Evolutionary conservation across 1,140 invertebrate genomes (phyloP), one percentile per base, ranked within the genome.

Genomic region (Drosophila tristis): DNA sequence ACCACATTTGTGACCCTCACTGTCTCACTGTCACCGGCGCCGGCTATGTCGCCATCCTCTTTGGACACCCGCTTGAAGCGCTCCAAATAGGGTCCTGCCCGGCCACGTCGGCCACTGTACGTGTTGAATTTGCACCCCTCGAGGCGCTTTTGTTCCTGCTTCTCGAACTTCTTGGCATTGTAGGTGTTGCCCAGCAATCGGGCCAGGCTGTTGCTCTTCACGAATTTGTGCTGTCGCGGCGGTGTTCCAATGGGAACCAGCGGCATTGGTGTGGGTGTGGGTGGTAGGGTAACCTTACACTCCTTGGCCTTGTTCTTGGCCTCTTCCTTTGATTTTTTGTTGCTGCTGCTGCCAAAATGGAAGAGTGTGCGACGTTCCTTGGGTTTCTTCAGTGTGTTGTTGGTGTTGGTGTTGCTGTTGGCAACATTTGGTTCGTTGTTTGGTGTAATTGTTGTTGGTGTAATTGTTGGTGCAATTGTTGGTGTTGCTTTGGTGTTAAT

Each of bases 151-250:
- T 91, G 81, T 45, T 91, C 82, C 48, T 91, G 77, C 11, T 86
- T 82, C 63, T 92, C 91, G 39, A 91, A 91, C 60, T 92, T 92
- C 54, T 90, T 90, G n/a, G 90, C 87, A 61, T 90, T 91, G 64
- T 92, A 92, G 3, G 90, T 92, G 57, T 92, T 91, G 29, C 91
- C 91, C 59, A 92, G 73, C 29, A 92, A 35, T 7, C 91, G 77
- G 1, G 90, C 90, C 39, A 92, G 71, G 45, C 90, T 91, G 53
- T 78, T 90, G 64, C 82, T 90, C 71, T 91, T 91, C 5, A 87
- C 85, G 16, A 91, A 91, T 64, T 91, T 91, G 64, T 91, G 85
- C 49, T 86, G 87, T 4, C 87, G 66, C 15, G 82, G 90, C 9
- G 90, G 85, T 15, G 90, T 91, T n/a, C 80, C 81, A 25, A 84